Conservation (phyloP, 2,888 invertebrate genomes). For the Drosophila yooni region DNA sequence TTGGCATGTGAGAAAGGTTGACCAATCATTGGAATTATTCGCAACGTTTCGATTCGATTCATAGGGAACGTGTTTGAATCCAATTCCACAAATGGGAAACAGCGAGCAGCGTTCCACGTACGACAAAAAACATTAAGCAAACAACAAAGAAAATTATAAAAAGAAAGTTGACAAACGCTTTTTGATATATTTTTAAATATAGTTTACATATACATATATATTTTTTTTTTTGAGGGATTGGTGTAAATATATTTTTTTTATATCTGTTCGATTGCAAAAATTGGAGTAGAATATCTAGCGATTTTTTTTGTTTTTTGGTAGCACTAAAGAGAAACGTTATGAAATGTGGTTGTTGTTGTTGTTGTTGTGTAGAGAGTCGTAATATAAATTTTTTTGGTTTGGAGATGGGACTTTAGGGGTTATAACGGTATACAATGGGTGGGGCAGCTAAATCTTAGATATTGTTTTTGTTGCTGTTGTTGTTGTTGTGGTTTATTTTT, state of each 20-base stretch:
- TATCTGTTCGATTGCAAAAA: slow-evolving; percentile 36
- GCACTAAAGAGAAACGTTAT: slow-evolving; percentile 66
- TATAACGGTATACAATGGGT: slow-evolving; percentile 30
- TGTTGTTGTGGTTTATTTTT: slow-evolving; percentile 53
- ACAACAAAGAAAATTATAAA: slow-evolving; percentile 79
- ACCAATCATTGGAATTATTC: slow-evolving; percentile 80
- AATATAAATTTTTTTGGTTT: slow-evolving; percentile 21
- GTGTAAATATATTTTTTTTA: slow-evolving; percentile 26
- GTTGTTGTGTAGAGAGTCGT: slow-evolving; percentile 68
- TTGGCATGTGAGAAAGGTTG: slow-evolving; percentile 67
- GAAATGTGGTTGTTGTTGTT: slow-evolving; percentile 75
- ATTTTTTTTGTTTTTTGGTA: slow-evolving; percentile 41
- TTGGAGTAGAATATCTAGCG: slow-evolving; percentile 42
- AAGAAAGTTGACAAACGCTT: slow-evolving; percentile 70
- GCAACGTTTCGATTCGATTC: slow-evolving; percentile 70
- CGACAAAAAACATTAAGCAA: slow-evolving; percentile 79
- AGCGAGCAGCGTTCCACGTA: slow-evolving; percentile 85
- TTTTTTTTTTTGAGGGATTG: not conserved
- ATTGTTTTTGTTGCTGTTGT: slow-evolving; percentile 54
- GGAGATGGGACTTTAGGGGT: slow-evolving; percentile 44
- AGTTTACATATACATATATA: slow-evolving; percentile 23
- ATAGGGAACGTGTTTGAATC: slow-evolving; percentile 63
- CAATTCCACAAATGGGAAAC: slow-evolving; percentile 64
- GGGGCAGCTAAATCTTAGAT: slow-evolving; percentile 54
- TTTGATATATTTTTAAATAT: slow-evolving; percentile 64